These are phyloP conservation scores for Keiferia lycopersicella DNA, from an alignment of 2,888 invertebrate species.

Conservation along the genomic window DNA sequence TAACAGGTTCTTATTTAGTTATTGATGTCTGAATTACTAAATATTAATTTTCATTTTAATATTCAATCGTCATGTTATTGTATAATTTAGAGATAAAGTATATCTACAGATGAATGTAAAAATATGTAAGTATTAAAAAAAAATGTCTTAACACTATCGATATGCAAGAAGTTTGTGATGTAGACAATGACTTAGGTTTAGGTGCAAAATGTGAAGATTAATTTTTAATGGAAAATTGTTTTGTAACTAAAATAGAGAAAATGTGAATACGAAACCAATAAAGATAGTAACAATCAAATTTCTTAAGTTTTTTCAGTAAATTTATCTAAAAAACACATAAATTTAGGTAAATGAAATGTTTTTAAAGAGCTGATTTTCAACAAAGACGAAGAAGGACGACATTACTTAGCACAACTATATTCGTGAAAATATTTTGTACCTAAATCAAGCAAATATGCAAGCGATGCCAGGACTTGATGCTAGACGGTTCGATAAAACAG, in stretches of 20 bases:
- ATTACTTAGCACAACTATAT: neutral
- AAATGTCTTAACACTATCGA: slow-evolving; percentile 9
- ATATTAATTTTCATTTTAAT: neutral
- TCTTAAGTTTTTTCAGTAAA: neutral
- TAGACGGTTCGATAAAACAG: slow-evolving; percentile 60
- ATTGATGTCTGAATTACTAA: neutral
- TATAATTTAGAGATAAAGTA: neutral
- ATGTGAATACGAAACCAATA: slow-evolving; percentile 79
- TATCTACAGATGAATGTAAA: slow-evolving; percentile 1
- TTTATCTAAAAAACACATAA: neutral
- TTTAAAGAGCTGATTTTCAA: neutral
- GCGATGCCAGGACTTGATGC: neutral
- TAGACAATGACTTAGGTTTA: slow-evolving; percentile 78
- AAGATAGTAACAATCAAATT: slow-evolving; percentile 65
- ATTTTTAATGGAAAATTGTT: slow-evolving; percentile 68
- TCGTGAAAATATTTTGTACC: neutral
- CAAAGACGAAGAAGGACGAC: no score
- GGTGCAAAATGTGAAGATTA: slow-evolving; percentile 70
- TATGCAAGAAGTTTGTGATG: slow-evolving; percentile 35
- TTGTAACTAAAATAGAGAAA: slow-evolving; percentile 77
- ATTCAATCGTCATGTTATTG: slow-evolving; percentile 1
- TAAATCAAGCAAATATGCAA: neutral
- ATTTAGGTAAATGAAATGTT: neutral
- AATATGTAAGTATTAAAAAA: neutral
- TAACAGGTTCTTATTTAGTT: neutral